phyloP scores from a whole-genome alignment of 1,140 invertebrate genomes.

The Hycleus phaleratus region DNA sequence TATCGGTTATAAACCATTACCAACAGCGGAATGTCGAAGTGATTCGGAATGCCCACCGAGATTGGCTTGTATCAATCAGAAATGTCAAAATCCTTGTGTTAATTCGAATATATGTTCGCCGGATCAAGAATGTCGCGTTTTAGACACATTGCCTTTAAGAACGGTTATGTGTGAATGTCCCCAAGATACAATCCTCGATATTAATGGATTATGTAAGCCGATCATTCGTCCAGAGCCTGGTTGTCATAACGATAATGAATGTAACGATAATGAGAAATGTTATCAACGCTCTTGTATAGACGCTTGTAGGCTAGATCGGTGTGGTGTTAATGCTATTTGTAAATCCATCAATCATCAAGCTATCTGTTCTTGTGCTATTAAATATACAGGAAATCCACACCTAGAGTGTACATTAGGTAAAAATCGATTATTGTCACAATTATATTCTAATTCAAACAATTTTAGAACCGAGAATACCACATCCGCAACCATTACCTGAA shows the following conservation, averaged over 20 bases:
- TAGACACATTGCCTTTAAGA: constrained; percentile 69
- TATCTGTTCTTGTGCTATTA: constrained; percentile 67
- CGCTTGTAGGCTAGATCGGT: constrained; percentile 67
- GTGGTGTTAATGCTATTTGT: constrained; percentile 80
- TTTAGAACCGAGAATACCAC: constrained; percentile 46
- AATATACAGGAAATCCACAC: constrained; percentile 75
- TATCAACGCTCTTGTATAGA: constrained; percentile 66
- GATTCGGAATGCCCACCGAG: constrained; percentile 69
- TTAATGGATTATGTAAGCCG: constrained; percentile 53
- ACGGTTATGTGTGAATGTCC: constrained; percentile 78
- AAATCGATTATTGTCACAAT: constrained; percentile 10
- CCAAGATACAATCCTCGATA: constrained; percentile 57
- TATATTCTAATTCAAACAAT: constrained; percentile 10
- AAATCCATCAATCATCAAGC: constrained; percentile 64
- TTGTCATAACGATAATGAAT: constrained; percentile 68
- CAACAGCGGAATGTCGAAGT: constrained; percentile 55
- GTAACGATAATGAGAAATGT: constrained; percentile 63
- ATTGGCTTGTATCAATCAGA: constrained; percentile 67
- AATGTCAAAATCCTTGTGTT: constrained; percentile 69
- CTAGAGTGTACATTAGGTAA: constrained; percentile 65
- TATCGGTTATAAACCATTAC: constrained; percentile 30
- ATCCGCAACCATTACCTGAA: constrained; percentile 49
- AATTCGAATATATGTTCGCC: constrained; percentile 58
- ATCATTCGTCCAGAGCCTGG: constrained; percentile 46
- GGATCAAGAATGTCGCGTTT: constrained; percentile 68